These are phyloP conservation scores for Philereme vetulata DNA, from an alignment of 2,888 invertebrate species.

Conservation along the genomic window DNA sequence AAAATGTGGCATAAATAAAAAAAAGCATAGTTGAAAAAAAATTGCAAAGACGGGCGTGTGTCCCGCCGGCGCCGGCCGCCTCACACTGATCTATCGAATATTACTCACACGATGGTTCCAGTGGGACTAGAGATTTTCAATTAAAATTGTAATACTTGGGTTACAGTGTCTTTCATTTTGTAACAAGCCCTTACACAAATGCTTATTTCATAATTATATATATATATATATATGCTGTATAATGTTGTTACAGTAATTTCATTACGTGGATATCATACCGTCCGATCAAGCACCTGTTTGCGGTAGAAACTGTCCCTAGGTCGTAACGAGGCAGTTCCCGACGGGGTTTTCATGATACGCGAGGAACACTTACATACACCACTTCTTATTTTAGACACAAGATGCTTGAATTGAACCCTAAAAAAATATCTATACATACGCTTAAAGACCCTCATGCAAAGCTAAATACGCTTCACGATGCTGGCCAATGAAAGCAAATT, in stretches of 20 bases:
- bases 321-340: conserved; percentile 21
- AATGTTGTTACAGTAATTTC: conserved; percentile 83
- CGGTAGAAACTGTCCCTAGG: conserved; percentile 46
- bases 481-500: conserved; percentile 75
- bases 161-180: conserved; percentile 85
- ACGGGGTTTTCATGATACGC: conserved; percentile 44
- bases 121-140: conserved; percentile 88
- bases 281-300: conserved; percentile 75
- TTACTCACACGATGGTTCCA: conserved; percentile 82
- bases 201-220: conserved; percentile 78
- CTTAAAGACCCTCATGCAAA: conserved; percentile 76
- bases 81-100: conserved; percentile 57
- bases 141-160: conserved; percentile 85
- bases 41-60: conserved; percentile 47
- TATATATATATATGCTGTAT: conserved; percentile 74
- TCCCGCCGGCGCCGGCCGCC: conserved; percentile 43
- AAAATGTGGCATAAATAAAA: conserved; percentile 75
- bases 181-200: conserved; percentile 86
- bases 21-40: conserved; percentile 75
- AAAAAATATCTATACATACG: conserved; percentile 80
- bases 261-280: conserved; percentile 81
- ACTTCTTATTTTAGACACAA: conserved; percentile 47
- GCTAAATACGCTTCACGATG: conserved; percentile 69
- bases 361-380: conserved; percentile 45
- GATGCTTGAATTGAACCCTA: conserved; percentile 79